phyloP scores from a whole-genome alignment of 2,888 invertebrate genomes.

The Vandiemenella viatica region DNA sequence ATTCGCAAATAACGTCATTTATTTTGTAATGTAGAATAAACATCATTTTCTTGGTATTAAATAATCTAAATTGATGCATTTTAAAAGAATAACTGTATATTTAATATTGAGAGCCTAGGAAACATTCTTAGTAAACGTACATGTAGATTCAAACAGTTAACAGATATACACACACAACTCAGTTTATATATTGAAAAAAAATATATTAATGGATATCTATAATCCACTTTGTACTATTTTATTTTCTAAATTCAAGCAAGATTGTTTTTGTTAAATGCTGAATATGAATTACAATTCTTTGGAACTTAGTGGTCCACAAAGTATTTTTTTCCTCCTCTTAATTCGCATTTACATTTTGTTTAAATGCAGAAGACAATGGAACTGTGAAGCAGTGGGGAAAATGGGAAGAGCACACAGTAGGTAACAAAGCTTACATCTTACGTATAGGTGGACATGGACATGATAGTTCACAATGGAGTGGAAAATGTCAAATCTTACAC shows the following conservation, averaged over 20 bases:
- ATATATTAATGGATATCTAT: neutral
- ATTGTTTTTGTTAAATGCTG: neutral
- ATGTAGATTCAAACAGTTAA: neutral
- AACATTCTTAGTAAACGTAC: neutral
- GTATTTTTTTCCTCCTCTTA: too few relatives aligned
- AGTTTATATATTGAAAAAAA: neutral
- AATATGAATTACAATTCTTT: neutral
- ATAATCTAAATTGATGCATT: neutral
- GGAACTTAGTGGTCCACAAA: neutral
- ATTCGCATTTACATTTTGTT: neutral
- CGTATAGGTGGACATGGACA: too few relatives aligned
- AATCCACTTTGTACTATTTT: conserved; percentile 3
- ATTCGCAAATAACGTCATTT: neutral
- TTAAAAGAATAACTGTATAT: neutral
- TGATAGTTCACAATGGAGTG: too few relatives aligned
- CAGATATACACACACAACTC: neutral
- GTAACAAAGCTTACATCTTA: too few relatives aligned
- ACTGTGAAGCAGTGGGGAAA: too few relatives aligned
- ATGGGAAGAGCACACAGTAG: too few relatives aligned
- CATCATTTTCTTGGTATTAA: neutral
- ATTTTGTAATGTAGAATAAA: neutral
- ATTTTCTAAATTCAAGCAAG: conserved; percentile 1
- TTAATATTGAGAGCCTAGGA: neutral
- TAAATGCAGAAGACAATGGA: too few relatives aligned
- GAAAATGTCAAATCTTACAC: too few relatives aligned